Base-by-base conservation (phyloP, 2,888 invertebrate species). In the Sphecodes monilicornis region DNA sequence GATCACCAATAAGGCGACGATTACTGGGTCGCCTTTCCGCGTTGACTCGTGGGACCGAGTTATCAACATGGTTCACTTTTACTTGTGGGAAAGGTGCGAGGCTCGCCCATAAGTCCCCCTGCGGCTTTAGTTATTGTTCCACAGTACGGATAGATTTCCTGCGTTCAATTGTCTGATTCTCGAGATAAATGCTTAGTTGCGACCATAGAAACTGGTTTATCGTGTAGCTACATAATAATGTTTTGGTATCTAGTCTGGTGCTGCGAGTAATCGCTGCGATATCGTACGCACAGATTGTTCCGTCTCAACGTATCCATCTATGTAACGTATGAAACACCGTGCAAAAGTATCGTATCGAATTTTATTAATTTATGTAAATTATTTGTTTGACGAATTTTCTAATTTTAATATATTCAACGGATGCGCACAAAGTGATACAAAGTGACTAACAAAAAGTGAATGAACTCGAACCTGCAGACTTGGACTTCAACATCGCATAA, bases 21-120 rank as follows among this genome's bases (percentile, higher is more conserved):
- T 64, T 64, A 32, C 64, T 32, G 32, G 29, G 64, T 64, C 64
- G 64, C 64, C 64, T 82, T 76, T 80, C 84, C 76, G 60, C 50
- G 57, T 69, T 82, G 78, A 77, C 84, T 80, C 76, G 81, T 80
- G 88, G 36, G 76, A 76, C 43, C 74, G 76, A 82, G 18, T 82
- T 88, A 41, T 16, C 76, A 69, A 82, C 70, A 73, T 22, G 73
- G 64, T 50, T 88, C 82, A 82, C 88, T 88, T 88, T 88, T 88
- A 74, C 79, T 66, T 66, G 79, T 83, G 86, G 71, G 87, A 85
- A 85, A 83, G 81, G 80, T 74, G 83, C 79, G 36, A 82, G 76
- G 60, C 76, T 80, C 86, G 50, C 77, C 80, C 68, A 72, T 77
- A 60, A 80, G 29, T 26, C 71, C 16, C 60, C 32, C 50, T 41